These are phyloP conservation scores for Microcaecilia unicolor DNA, from an alignment of 2,797 vertebrate genomes.

Conservation along the genomic window DNA sequence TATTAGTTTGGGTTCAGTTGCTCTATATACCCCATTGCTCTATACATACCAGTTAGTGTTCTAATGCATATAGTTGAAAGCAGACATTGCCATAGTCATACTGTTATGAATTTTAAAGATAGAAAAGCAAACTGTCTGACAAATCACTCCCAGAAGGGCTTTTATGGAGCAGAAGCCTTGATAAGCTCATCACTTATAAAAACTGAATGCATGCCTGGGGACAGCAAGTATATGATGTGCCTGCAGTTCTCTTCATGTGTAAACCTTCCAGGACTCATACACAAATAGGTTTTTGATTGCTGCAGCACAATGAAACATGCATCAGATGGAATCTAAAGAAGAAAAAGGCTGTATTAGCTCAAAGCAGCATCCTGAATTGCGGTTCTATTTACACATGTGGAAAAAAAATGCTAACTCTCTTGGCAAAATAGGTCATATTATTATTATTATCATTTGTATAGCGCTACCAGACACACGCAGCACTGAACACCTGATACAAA, in stretches of 20 bases:
- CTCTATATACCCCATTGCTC: no score
- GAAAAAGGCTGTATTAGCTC: neutral
- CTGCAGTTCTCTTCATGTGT: constrained; percentile 10
- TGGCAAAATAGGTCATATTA: no score
- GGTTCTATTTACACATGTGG: no score
- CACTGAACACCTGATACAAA: no score
- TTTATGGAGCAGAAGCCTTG: constrained; percentile 36
- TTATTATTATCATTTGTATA: no score
- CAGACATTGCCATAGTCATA: constrained; percentile 3
- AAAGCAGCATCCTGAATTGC: constrained; percentile 4
- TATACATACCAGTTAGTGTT: constrained; percentile 1
- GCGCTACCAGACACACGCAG: no score
- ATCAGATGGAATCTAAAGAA: constrained; percentile 4
- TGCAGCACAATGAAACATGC: neutral
- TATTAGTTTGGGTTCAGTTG: no score
- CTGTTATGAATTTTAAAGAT: constrained; percentile 22
- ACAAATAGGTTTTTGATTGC: constrained; percentile 3
- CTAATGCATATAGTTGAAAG: constrained; percentile 3
- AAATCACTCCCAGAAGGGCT: constrained; percentile 14
- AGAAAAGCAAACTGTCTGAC: constrained; percentile 17
- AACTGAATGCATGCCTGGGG: constrained; percentile 29
- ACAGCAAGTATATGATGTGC: constrained; percentile 9
- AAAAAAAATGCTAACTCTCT: no score
- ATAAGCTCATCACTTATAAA: constrained; percentile 40
- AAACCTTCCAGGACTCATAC: constrained; percentile 2